These are phyloP conservation scores for Paramormyrops kingsleyae DNA, from an alignment of 2,113 vertebrate species.

Conservation along the genomic window DNA sequence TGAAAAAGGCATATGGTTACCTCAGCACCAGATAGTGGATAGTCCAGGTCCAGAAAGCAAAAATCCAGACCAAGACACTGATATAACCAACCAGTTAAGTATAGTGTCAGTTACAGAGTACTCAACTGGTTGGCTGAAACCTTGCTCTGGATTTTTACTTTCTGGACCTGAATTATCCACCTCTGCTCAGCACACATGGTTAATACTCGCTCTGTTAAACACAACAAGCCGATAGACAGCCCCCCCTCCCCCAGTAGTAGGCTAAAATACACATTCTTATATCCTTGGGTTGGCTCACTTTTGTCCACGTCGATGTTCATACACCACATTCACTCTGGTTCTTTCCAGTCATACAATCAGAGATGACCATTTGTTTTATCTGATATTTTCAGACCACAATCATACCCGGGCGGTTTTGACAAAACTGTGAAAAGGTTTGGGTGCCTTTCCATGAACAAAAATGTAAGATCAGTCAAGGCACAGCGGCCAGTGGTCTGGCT, in stretches of 20 bases:
- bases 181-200: neutral
- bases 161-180: neutral
- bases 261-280: neutral
- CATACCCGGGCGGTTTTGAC: neutral
- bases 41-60: neutral
- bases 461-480: neutral
- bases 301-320: neutral
- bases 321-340: neutral
- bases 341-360: neutral
- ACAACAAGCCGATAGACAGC: neutral
- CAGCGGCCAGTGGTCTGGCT: neutral
- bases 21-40: neutral
- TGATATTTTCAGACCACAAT: neutral
- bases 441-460: neutral
- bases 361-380: neutral
- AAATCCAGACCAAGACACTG: neutral
- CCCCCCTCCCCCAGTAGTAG: neutral
- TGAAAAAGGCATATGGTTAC: constrained; percentile 41
- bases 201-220: neutral
- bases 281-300: neutral
- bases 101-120: neutral
- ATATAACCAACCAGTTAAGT: neutral
- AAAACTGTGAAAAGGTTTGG: neutral
- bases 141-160: neutral
- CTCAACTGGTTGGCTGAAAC: neutral